A percentile compares a stretch with the other conserved stretches of the same genome.
phyloP scores from a whole-genome alignment of 2,113 vertebrate genomes.

The Pampusana beccarii region DNA sequence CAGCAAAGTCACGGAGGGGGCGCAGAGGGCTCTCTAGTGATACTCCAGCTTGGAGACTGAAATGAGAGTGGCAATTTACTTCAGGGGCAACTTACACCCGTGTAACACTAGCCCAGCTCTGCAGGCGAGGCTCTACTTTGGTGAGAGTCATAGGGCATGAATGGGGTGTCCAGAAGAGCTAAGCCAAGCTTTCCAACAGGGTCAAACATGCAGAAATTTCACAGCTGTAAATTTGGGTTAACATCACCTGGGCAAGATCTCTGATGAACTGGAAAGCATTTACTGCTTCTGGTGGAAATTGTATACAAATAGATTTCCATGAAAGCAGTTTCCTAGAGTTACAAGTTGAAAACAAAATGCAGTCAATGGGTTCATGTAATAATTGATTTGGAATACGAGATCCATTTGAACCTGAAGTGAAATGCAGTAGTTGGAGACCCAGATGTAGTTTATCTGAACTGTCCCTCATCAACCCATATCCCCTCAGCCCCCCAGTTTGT shows the following conservation, averaged over 20 bases:
- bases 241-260: slow-evolving; percentile 24
- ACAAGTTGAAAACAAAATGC: neutral
- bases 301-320: slow-evolving; percentile 48
- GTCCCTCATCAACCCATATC: neutral
- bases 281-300: slow-evolving; percentile 21
- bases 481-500: neutral
- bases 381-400: neutral
- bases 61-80: neutral
- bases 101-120: neutral
- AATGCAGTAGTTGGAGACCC: neutral
- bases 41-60: neutral
- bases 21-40: neutral
- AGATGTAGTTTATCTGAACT: neutral
- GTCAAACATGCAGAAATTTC: neutral
- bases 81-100: neutral
- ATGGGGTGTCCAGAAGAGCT: neutral
- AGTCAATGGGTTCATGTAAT: neutral
- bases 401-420: neutral
- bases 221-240: slow-evolving; percentile 22
- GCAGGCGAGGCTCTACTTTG: neutral
- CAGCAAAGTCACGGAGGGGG: neutral
- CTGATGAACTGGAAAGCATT: slow-evolving; percentile 33
- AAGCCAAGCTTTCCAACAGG: neutral
- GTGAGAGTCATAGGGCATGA: neutral
- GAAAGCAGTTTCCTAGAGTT: slow-evolving; percentile 16